Base-by-base conservation (phyloP, 2,113 vertebrate genomes). In the Tetrao urogallus region DNA sequence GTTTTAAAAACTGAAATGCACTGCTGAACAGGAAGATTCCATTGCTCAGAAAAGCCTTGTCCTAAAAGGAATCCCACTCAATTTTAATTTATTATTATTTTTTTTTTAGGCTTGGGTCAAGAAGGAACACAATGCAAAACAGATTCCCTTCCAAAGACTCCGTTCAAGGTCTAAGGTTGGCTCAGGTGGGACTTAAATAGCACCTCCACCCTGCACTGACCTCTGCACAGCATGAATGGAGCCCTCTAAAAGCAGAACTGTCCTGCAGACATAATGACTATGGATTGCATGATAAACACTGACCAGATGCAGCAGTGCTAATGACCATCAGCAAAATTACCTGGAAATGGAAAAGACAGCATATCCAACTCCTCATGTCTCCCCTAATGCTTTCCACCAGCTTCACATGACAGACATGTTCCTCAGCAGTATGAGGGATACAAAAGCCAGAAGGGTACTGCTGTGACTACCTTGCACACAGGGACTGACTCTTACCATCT, bases 401-500 rank as follows among this genome's bases (percentile, higher is more conserved):
- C 38, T 67, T 28, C 77, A 11, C 60, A 7, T 4, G 6, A 77
- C 47, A 40, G 56, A 57, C 54, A n/a, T 0, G 20, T 30, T 36
- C 27, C 16, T 4, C 60, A 47, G 32, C 0, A 11, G 32, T 6
- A 14, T 0, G 58, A 67, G n/a, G 71, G 42, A 56, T 8, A 21
- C 24, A 36, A 56, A 73, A 64, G 72, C 69, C 65, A 30, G 52
- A 7, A 1, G 1, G 18, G 36, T 13, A 24, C 18, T 43, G 58
- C 66, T 40, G 65, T 1, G 13, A 42, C 82, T 36, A 21, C n/a
- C 17, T 28, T 18, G 22, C 45, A 63, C 43, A 47, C 38, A 28
- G 56, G 79, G 36, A 56, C 42, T 36, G 36, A 56, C 42, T 36
- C 98, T 98, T 93, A 99, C 99, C 99, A 99, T 99, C 98, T 99